A percentile compares a stretch with the other conserved stretches of the same genome.
Conservation (phyloP, 2,888 invertebrate genomes). For the Gymnocheta viridis region DNA sequence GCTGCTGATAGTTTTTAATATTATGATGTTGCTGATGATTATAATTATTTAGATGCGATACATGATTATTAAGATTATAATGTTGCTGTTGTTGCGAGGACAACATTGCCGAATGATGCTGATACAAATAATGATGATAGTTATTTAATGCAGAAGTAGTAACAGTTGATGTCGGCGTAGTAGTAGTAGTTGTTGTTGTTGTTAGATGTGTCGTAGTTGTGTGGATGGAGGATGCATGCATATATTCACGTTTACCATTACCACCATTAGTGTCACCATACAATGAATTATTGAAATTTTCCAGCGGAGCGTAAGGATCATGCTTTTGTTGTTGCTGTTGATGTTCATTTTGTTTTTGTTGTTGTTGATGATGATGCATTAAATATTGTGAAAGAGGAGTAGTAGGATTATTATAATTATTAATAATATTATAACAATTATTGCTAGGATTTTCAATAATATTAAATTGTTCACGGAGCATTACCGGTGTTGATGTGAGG, state of each 20-base stretch:
- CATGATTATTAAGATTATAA: constrained; percentile 62
- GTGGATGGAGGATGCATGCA: constrained; percentile 70
- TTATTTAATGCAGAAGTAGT: constrained; percentile 71
- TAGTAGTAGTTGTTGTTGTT: constrained; percentile 72
- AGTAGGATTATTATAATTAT: constrained; percentile 69
- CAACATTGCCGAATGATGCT: constrained; percentile 68
- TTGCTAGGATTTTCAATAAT: constrained; percentile 82
- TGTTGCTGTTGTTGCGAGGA: constrained; percentile 56
- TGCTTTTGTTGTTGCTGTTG: constrained; percentile 62
- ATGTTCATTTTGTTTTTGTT: constrained; percentile 32
- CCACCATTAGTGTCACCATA: constrained; percentile 71
- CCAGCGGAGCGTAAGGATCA: constrained; percentile 75
- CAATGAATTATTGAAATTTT: constrained; percentile 76
- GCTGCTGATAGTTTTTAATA: constrained; percentile 70
- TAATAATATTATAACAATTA: constrained; percentile 77
- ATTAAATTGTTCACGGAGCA: constrained; percentile 82
- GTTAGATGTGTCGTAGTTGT: constrained; percentile 50
- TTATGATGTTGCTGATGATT: constrained; percentile 69
- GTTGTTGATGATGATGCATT: constrained; percentile 41
- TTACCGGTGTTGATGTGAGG: constrained; percentile 83
- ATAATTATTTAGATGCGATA: constrained; percentile 67
- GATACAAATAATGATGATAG: constrained; percentile 68
- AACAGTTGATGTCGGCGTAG: constrained; percentile 47
- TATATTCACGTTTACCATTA: constrained; percentile 72
- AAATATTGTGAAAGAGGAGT: constrained; percentile 66